A percentile compares a stretch with the other conserved stretches of the same genome.
These are phyloP conservation scores for Burhinus oedicnemus DNA, from an alignment of 2,113 vertebrate genomes.

Conservation along the genomic window DNA sequence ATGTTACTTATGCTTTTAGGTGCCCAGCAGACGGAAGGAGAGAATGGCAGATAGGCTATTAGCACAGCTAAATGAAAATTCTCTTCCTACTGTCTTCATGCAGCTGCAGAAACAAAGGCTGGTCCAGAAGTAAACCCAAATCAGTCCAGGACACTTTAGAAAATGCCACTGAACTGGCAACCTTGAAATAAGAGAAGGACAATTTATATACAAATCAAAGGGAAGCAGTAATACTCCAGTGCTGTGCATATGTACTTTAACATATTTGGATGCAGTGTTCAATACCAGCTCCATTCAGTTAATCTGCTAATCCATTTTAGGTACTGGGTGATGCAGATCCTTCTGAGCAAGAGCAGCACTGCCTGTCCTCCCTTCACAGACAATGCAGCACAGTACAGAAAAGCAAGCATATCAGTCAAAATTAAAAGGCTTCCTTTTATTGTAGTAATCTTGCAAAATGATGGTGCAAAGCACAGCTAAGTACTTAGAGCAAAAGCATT, in stretches of 20 bases:
- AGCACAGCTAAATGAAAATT: neutral
- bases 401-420: neutral
- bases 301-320: neutral
- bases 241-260: neutral
- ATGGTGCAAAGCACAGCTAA: neutral
- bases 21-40: constrained; percentile 44
- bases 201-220: neutral
- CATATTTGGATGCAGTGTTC: neutral
- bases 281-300: neutral
- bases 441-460: neutral
- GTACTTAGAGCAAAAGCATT: neutral
- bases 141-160: neutral
- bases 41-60: neutral
- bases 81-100: neutral
- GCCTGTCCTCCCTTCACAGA: neutral
- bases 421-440: neutral
- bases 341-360: neutral
- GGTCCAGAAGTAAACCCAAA: neutral
- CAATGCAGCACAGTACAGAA: neutral
- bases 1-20: constrained; percentile 33
- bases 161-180: neutral
- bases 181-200: neutral
- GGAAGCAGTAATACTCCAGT: neutral
- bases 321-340: neutral
- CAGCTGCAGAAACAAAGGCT: constrained; percentile 2